These are phyloP conservation scores for Telmatochromis brichardi DNA, from an alignment of 2,113 vertebrate species.

Conservation along the genomic window DNA sequence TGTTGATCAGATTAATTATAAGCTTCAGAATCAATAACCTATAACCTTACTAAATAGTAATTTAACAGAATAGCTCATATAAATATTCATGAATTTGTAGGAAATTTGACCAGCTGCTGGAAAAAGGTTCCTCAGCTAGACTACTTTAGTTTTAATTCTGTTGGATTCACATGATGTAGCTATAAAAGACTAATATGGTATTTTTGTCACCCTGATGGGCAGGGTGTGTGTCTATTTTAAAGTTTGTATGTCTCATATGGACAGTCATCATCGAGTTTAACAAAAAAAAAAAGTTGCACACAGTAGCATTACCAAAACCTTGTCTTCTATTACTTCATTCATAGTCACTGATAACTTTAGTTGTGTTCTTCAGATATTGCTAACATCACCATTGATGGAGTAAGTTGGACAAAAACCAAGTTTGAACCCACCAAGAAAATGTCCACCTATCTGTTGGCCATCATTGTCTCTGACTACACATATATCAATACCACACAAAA, in stretches of 20 bases:
- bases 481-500: accelerated
- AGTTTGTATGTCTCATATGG: background rate
- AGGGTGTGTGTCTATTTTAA: background rate
- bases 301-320: background rate
- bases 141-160: background rate
- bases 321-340: background rate
- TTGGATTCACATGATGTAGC: background rate
- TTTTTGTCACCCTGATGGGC: background rate
- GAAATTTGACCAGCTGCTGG: background rate
- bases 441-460: conserved; percentile 87
- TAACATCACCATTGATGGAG: background rate
- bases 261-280: background rate
- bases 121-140: background rate
- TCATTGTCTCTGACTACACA: conserved; percentile 75
- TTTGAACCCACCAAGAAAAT: conserved; percentile 76
- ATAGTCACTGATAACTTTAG: background rate
- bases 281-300: background rate
- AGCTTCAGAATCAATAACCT: background rate
- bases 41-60: background rate
- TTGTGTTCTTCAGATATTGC: conserved; percentile 16
- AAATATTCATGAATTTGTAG: background rate
- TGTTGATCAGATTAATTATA: background rate
- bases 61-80: background rate
- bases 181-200: background rate
- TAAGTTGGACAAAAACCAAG: conserved; percentile 23